Conservation (phyloP, 2,888 invertebrate species). For the Pomacea canaliculata region DNA sequence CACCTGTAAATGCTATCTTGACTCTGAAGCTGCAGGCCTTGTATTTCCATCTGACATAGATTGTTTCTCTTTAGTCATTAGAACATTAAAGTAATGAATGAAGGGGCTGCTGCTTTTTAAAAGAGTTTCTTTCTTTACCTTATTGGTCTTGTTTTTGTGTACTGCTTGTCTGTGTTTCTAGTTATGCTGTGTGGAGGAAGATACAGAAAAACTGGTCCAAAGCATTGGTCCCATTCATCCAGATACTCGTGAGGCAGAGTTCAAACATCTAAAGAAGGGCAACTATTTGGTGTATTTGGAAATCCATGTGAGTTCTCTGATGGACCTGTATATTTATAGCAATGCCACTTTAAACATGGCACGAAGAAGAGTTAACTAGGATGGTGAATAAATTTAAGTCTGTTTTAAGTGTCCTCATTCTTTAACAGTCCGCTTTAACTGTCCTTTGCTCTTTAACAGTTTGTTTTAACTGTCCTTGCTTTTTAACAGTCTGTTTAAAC, state of each 20-base stretch:
- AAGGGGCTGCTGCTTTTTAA: no score
- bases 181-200: constrained; percentile 65
- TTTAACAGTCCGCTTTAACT: no score
- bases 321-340: not conserved
- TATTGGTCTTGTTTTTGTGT: not conserved
- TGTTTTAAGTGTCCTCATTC: no score
- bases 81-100: no score
- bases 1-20: not conserved
- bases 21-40: not conserved
- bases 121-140: no score
- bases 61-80: no score
- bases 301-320: constrained; percentile 61
- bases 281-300: constrained; percentile 66
- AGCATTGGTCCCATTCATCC: constrained; percentile 67
- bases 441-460: no score
- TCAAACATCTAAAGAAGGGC: constrained; percentile 65
- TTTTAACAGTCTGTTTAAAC: no score
- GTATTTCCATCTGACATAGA: not conserved
- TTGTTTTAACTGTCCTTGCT: no score
- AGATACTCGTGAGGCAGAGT: constrained; percentile 65
- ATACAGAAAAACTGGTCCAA: constrained; percentile 62
- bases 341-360: no score
- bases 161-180: constrained; percentile 34
- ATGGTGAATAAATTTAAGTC: no score
- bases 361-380: no score